Conservation (phyloP, 2,888 invertebrate genomes). For the Neoitamus cyanurus region DNA sequence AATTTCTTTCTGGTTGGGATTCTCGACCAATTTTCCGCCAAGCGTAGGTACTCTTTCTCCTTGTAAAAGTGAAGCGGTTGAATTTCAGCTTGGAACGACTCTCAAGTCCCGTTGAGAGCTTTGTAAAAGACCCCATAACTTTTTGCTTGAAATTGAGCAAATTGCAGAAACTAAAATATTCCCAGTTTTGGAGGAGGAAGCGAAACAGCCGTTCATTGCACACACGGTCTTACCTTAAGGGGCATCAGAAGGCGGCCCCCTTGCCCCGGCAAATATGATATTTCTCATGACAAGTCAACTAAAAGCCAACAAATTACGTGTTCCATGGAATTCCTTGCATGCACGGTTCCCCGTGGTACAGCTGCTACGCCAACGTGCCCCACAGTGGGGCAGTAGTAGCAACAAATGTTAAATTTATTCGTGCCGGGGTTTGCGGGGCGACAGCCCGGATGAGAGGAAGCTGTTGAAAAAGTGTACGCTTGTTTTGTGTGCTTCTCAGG, state of each 20-base stretch:
- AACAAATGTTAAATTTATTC: conserved; percentile 22
- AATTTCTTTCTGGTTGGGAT: neutral
- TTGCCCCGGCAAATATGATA: conserved; percentile 41
- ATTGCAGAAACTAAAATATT: neutral
- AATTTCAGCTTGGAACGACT: neutral
- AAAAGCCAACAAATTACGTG: conserved; percentile 47
- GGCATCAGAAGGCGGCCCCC: neutral
- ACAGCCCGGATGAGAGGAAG: neutral
- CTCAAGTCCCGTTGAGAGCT: neutral
- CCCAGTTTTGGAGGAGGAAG: too few species aligned
- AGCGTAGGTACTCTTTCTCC: neutral
- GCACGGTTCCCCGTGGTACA: neutral
- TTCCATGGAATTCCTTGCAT: neutral
- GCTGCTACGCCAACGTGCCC: neutral
- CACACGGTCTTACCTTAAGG: neutral
- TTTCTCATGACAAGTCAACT: conserved; percentile 48
- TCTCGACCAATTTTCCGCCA: neutral
- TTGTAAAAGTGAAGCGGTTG: neutral
- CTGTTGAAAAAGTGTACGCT: neutral
- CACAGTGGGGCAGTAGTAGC: conserved; percentile 29
- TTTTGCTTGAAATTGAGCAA: neutral
- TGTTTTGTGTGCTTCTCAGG: neutral
- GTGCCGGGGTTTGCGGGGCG: neutral
- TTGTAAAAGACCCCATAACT: neutral
- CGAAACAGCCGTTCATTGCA: too few species aligned